Conservation (phyloP, 2,113 vertebrate genomes). For the Stomatorhinus ivindoensis region DNA sequence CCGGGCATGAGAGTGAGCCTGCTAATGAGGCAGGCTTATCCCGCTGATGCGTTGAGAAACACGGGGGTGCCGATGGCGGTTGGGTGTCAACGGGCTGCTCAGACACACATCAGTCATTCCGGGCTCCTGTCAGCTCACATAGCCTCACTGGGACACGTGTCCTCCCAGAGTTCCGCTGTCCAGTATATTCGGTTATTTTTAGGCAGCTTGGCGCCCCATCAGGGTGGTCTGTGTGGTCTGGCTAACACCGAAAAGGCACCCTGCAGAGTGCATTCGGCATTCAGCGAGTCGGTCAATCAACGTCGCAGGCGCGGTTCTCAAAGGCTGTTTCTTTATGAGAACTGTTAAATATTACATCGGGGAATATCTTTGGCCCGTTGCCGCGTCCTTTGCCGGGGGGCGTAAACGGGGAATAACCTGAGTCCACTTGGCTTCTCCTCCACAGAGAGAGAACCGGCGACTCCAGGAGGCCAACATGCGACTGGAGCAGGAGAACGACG, state of each 20-base stretch:
- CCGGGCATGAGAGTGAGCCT: not conserved
- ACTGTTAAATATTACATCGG: constrained; percentile 35
- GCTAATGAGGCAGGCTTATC: not conserved
- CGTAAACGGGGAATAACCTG: not conserved
- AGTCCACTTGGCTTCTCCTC: not conserved
- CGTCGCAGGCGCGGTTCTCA: constrained; percentile 11
- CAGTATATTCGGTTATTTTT: not conserved
- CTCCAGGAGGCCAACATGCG: constrained; percentile 98
- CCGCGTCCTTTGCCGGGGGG: not conserved
- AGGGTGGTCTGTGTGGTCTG: not conserved
- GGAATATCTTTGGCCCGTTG: not conserved
- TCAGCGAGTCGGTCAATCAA: constrained; percentile 16
- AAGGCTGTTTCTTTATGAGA: constrained; percentile 28
- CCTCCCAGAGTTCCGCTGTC: not conserved
- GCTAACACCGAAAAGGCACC: not conserved
- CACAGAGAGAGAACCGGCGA: constrained; percentile 86
- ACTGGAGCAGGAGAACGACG: constrained; percentile 96
- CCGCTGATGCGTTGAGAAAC: not conserved
- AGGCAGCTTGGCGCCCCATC: not conserved
- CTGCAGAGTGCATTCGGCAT: not conserved
- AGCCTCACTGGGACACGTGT: not conserved
- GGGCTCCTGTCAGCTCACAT: not conserved
- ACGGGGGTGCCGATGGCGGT: too few relatives aligned
- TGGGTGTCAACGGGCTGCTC: not conserved
- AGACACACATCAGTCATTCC: not conserved